Evolutionary conservation across 2,797 vertebrate genomes (phyloP).

Genomic region (Phoeniculus purpureus): DNA sequence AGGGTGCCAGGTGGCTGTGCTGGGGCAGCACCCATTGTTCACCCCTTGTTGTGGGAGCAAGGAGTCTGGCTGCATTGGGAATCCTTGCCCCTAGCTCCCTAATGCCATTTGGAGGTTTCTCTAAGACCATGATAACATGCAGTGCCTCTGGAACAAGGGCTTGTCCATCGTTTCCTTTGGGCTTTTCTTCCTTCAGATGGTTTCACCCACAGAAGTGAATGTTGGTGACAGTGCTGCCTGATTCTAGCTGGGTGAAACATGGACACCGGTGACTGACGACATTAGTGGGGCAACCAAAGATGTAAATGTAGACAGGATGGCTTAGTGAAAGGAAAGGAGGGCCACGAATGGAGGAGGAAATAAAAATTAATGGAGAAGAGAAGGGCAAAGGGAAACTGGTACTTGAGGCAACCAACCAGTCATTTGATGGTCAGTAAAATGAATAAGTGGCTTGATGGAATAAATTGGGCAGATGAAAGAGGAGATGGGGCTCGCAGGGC

Average conservation of each 20-base stretch:
- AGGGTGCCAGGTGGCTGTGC: rapidly evolving
- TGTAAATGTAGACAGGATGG: background rate
- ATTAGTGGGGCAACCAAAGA: background rate
- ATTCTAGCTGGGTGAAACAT: background rate
- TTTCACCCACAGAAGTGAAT: background rate
- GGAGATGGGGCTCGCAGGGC: background rate
- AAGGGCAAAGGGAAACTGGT: background rate
- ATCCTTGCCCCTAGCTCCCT: background rate
- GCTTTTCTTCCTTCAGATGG: background rate
- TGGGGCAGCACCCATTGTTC: background rate
- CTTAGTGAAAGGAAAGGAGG: background rate
- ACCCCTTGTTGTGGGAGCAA: background rate
- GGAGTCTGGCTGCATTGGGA: rapidly evolving
- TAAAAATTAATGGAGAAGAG: background rate
- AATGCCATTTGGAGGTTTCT: background rate
- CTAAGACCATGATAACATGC: background rate
- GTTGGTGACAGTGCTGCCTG: background rate
- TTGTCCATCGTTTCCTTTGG: background rate
- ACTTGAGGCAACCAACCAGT: background rate
- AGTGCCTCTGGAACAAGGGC: background rate
- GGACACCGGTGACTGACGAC: rapidly evolving
- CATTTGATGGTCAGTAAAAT: background rate
- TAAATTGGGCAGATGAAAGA: background rate
- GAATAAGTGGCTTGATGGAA: background rate
- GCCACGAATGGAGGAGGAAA: background rate